Conservation (phyloP, 1,140 invertebrate genomes). For the Brachionus plicatilis region DNA sequence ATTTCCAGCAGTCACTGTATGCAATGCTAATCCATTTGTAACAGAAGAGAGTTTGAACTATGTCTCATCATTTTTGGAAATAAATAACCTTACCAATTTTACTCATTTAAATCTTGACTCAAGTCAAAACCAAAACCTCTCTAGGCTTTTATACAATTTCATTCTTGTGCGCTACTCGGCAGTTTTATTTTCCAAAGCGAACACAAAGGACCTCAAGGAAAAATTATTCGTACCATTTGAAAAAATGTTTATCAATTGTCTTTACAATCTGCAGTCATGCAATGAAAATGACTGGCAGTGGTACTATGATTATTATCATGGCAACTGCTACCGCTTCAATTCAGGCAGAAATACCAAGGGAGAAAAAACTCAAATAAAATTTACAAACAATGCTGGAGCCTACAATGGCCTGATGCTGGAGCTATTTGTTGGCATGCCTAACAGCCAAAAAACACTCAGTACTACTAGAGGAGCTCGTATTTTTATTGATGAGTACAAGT, state of each 20-base stretch:
- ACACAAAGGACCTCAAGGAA: not conserved
- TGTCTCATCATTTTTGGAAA: not conserved
- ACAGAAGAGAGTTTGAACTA: not conserved
- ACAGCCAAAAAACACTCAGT: not conserved
- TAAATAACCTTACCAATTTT: conserved; percentile 14
- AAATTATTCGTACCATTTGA: not conserved
- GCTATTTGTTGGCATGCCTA: not conserved
- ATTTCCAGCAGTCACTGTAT: conserved; percentile 25
- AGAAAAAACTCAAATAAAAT: not conserved
- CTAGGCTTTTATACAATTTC: not conserved
- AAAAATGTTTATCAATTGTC: not conserved
- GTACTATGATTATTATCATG: not conserved
- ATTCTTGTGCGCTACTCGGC: not conserved
- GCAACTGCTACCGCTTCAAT: conserved; percentile 19
- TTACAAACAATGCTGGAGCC: not conserved
- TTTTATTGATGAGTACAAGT: not conserved
- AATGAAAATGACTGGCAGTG: not conserved
- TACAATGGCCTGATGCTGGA: not conserved
- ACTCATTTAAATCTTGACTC: not conserved
- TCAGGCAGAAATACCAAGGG: not conserved
- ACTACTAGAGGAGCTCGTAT: not conserved
- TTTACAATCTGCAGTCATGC: not conserved
- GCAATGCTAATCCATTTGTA: conserved; percentile 1
- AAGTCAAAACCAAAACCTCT: too few species aligned
- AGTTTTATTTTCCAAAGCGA: not conserved